Evolutionary conservation across 2,797 vertebrate genomes (phyloP).

Genomic region (Cyclura pinguis): DNA sequence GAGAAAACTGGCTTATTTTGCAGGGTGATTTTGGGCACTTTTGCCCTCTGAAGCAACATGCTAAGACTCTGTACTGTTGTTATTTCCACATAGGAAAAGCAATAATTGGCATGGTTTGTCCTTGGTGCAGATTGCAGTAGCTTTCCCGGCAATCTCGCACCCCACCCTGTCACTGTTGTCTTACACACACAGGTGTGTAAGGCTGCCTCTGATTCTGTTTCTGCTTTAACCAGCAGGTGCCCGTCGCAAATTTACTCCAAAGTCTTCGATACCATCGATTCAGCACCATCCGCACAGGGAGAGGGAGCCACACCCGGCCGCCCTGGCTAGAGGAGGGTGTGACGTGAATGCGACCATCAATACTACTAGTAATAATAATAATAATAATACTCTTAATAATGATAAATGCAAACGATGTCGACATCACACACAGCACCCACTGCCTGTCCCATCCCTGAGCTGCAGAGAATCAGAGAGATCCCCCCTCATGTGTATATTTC

Average conservation of each 20-base stretch:
- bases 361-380: constrained; percentile 54
- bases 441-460: constrained; percentile 42
- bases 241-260: constrained; percentile 40
- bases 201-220: constrained; percentile 25
- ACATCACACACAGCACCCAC: constrained; percentile 48
- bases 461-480: constrained; percentile 31
- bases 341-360: constrained; percentile 45
- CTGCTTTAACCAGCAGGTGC: constrained; percentile 22
- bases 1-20: not conserved
- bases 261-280: constrained; percentile 65
- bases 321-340: constrained; percentile 39
- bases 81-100: not conserved
- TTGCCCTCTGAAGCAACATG: not conserved
- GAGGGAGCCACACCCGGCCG: constrained; percentile 45
- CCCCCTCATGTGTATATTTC: not conserved
- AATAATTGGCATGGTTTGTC: not conserved
- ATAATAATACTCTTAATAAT: constrained; percentile 49
- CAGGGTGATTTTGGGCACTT: not conserved
- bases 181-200: not conserved
- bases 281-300: constrained; percentile 70
- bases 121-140: not conserved
- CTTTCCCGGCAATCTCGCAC: not conserved
- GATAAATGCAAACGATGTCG: constrained; percentile 41
- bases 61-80: not conserved
- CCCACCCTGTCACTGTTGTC: no score